phyloP scores from a whole-genome alignment of 1,140 invertebrate species.

The Sinella curviseta region DNA sequence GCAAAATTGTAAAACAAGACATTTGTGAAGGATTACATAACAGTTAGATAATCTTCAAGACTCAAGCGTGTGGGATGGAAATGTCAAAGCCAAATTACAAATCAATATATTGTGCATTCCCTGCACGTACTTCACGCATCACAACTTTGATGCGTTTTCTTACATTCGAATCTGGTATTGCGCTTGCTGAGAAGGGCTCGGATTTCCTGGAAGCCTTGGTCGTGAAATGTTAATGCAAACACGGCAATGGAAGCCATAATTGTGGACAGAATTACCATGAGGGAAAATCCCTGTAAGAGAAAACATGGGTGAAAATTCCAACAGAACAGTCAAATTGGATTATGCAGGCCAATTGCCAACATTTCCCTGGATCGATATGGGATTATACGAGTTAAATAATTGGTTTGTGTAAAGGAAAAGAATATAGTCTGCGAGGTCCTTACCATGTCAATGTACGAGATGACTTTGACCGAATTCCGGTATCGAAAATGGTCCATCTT shows the following conservation, averaged over 20 bases:
- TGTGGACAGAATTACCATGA: slow-evolving; percentile 36
- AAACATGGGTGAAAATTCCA: background rate
- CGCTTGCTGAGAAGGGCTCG: slow-evolving; percentile 24
- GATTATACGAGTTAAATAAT: too few relatives aligned
- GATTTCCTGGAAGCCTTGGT: slow-evolving; percentile 39
- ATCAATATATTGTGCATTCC: too few relatives aligned
- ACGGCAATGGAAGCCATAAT: slow-evolving; percentile 37
- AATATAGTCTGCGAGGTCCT: too few relatives aligned
- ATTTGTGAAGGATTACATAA: background rate
- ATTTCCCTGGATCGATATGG: too few relatives aligned
- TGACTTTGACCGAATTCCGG: slow-evolving; percentile 38
- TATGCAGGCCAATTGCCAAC: too few relatives aligned
- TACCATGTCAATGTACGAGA: slow-evolving; percentile 42
- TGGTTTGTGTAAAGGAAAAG: too few relatives aligned
- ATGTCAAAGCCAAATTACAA: too few relatives aligned
- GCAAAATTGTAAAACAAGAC: background rate
- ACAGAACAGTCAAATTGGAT: background rate
- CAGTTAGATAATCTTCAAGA: background rate
- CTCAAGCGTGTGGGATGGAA: background rate
- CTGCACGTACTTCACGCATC: background rate
- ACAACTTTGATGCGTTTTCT: background rate
- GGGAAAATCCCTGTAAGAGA: slow-evolving; percentile 32
- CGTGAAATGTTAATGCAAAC: slow-evolving; percentile 22
- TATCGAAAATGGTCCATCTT: slow-evolving; percentile 41
- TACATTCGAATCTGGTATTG: slow-evolving; percentile 30